Conservation (phyloP, 92 coral and sea anemone species). For the Diadumene lineata region DNA sequence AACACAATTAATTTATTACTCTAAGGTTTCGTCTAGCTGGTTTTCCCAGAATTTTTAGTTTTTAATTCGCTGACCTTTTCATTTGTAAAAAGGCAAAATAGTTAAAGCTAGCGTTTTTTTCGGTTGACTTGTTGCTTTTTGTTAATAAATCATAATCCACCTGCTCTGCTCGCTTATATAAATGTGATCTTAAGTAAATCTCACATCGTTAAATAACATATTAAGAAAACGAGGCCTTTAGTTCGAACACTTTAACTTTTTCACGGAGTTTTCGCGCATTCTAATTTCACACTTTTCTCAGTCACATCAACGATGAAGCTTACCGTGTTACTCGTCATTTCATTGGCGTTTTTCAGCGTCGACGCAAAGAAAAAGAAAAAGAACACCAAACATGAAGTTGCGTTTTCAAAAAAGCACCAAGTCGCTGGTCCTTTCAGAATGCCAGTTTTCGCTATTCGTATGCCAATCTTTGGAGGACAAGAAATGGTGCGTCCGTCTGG, state of each 20-base stretch:
- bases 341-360: slow-evolving; percentile 30
- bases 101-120: not conserved
- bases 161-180: not conserved
- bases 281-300: too few species aligned
- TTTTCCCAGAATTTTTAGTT: too few species aligned
- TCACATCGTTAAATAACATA: not conserved
- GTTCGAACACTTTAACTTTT: not conserved
- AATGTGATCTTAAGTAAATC: not conserved
- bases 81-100: too few species aligned
- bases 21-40: too few species aligned
- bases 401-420: slow-evolving; percentile 10
- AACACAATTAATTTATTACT: too few species aligned
- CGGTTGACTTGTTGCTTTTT: not conserved
- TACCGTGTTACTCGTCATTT: slow-evolving; percentile 20
- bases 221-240: not conserved
- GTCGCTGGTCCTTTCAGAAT: slow-evolving; percentile 37
- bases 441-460: slow-evolving; percentile 73
- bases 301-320: slow-evolving; percentile 24
- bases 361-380: slow-evolving; percentile 64
- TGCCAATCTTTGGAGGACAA: slow-evolving; percentile 69
- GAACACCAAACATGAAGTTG: slow-evolving; percentile 34
- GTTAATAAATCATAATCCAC: not conserved
- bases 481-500: slow-evolving; percentile 26
- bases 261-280: not conserved
- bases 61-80: too few species aligned